Conservation (phyloP, 1,140 invertebrate genomes). For the Panulirus ornatus region DNA sequence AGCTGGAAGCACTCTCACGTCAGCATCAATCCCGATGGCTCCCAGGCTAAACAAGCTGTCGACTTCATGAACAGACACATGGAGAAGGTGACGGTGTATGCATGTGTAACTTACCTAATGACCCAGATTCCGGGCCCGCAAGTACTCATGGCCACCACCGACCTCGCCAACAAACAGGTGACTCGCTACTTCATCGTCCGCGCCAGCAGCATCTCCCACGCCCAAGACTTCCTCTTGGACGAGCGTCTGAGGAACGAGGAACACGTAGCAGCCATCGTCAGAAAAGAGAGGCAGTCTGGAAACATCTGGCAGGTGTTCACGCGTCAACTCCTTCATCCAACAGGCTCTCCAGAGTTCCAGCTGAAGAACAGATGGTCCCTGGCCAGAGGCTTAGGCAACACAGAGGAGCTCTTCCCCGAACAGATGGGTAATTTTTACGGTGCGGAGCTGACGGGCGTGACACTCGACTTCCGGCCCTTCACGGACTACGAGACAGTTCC, state of each 20-base stretch:
- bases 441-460: constrained; percentile 25
- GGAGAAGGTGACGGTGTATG: constrained; percentile 20
- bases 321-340: constrained; percentile 44
- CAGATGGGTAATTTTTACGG: constrained; percentile 64
- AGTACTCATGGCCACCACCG: constrained; percentile 5
- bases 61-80: constrained; percentile 45
- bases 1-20: neutral
- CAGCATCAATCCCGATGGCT: neutral
- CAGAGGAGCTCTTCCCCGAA: constrained; percentile 37
- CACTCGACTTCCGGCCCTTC: constrained; percentile 54
- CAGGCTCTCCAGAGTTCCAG: constrained; percentile 27
- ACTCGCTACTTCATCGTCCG: constrained; percentile 40
- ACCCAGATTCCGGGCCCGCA: neutral
- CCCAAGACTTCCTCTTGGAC: constrained; percentile 45
- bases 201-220: neutral
- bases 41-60: neutral
- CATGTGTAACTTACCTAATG: constrained; percentile 45
- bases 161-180: constrained; percentile 26
- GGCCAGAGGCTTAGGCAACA: neutral
- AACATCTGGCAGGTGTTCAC: constrained; percentile 18
- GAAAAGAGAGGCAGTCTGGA: neutral
- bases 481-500: constrained; percentile 31
- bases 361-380: constrained; percentile 8
- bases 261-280: constrained; percentile 42
- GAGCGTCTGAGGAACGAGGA: constrained; percentile 32